Evolutionary conservation across 2,113 vertebrate species (phyloP), one percentile per base, ranked within the genome.

Genomic region (Clarias gariepinus): DNA sequence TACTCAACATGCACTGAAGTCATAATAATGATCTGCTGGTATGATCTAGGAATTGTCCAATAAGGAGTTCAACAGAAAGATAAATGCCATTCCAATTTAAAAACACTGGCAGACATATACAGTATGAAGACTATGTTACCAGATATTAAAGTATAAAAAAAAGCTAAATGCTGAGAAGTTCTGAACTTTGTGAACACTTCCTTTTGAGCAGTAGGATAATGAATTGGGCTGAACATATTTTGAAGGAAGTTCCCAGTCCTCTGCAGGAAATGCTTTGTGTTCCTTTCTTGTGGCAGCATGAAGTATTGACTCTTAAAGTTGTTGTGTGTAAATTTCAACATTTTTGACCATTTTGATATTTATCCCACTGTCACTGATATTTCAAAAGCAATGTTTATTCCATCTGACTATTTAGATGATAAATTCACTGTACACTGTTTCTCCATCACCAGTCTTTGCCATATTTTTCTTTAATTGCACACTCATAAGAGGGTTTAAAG

Each of bases 51-150:
- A 36, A 68, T 30, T 0, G 13, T 68, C 13, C 66, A 30, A 30
- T 16, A 30, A 69, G 16, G 28, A 30, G 19, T 28, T 68, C 7
- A 41, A 11, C 69, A 41, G 18, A 69, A 69, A 69, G 6, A 18
- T 36, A 7, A 36, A 71, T 0, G 5, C 19, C 68, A 21, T 36
- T 7, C 68, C 7, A 36, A 0, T 0, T 36, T 41, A 41, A 36
- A 19, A 71, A 69, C 94, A 94, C 86, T 96, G 94, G 90, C 95
- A 95, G 0, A 94, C 93, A 0, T 91, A 94, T 0, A 95, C 7
- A 47, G 47, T 47, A 47, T 89, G 82, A 95, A 94, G 16, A 94
- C 90, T 33, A 69, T 16, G 1, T 69, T 69, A 19, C 12, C 28
- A 68, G 23, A 64, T 61, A 61, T 66, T 0, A 30, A 68, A 16